These are phyloP conservation scores for Hirtodrosophila duncani DNA, from an alignment of 2,888 invertebrate genomes.

Conservation along the genomic window DNA sequence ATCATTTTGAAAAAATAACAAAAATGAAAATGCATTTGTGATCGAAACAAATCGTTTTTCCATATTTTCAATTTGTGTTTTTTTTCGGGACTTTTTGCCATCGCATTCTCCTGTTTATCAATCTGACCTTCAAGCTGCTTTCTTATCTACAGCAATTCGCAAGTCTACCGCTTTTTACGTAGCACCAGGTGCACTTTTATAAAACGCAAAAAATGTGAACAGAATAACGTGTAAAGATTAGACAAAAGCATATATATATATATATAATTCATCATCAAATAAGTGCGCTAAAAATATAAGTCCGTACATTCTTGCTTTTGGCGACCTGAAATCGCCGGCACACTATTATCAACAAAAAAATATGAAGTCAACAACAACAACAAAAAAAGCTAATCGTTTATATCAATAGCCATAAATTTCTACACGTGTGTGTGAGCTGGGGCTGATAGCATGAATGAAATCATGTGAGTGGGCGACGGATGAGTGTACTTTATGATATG, in stretches of 20 bases:
- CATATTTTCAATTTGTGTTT: background rate
- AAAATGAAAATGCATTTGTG: too few relatives aligned
- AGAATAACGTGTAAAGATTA: too few relatives aligned
- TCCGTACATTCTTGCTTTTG: too few relatives aligned
- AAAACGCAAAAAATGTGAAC: too few relatives aligned
- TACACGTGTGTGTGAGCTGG: constrained; percentile 11
- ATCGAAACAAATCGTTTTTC: too few relatives aligned
- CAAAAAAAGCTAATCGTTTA: constrained; percentile 25
- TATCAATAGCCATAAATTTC: constrained; percentile 40
- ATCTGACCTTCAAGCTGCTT: constrained; percentile 22
- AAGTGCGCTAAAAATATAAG: too few relatives aligned
- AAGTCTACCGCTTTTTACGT: background rate
- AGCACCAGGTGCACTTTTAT: too few relatives aligned
- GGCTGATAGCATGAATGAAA: constrained; percentile 33
- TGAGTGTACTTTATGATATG: too few relatives aligned
- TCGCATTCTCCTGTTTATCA: constrained; percentile 23
- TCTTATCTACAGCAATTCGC: background rate
- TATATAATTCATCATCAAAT: too few relatives aligned
- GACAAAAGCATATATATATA: too few relatives aligned
- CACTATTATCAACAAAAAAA: constrained; percentile 1
- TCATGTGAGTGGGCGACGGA: constrained; percentile 36
- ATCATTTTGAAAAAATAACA: too few relatives aligned
- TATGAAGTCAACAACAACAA: constrained; percentile 14
- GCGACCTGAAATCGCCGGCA: too few relatives aligned
- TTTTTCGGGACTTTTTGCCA: constrained; percentile 7